Percentiles rank a stretch among this genome's conserved stretches.
phyloP scores from a whole-genome alignment of 2,888 invertebrate genomes.

The Labia minor region DNA sequence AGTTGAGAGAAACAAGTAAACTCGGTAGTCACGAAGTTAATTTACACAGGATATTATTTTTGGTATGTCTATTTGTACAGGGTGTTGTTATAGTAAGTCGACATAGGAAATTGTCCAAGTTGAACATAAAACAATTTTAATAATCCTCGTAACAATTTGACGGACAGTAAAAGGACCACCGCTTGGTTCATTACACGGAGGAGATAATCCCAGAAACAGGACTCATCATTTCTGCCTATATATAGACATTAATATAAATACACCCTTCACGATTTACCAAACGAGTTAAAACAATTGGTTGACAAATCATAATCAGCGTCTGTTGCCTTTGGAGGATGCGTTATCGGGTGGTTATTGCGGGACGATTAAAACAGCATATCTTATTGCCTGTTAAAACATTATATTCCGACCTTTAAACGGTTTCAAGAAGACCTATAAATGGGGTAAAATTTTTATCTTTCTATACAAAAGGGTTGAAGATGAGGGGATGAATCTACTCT shows the following conservation, averaged over 20 bases:
- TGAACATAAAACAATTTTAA: constrained; percentile 8
- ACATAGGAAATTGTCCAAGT: neutral
- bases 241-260: neutral
- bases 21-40: neutral
- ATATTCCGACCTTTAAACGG: neutral
- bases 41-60: neutral
- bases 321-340: neutral
- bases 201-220: constrained; percentile 5
- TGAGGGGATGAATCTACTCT: too few relatives aligned
- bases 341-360: neutral
- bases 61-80: neutral
- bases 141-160: constrained; percentile 1
- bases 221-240: neutral
- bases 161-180: neutral
- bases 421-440: too few relatives aligned
- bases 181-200: neutral
- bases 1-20: neutral
- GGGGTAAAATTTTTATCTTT: too few relatives aligned
- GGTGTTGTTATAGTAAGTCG: neutral
- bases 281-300: constrained; percentile 1
- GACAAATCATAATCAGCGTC: constrained; percentile 6
- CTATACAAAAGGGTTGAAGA: too few relatives aligned
- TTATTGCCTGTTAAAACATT: constrained; percentile 5
- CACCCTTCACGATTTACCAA: neutral
- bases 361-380: neutral